Percentiles rank a stretch among this genome's conserved stretches.
Evolutionary conservation across 2,888 invertebrate species (phyloP).

Genomic region (Drosophila mercatorum): DNA sequence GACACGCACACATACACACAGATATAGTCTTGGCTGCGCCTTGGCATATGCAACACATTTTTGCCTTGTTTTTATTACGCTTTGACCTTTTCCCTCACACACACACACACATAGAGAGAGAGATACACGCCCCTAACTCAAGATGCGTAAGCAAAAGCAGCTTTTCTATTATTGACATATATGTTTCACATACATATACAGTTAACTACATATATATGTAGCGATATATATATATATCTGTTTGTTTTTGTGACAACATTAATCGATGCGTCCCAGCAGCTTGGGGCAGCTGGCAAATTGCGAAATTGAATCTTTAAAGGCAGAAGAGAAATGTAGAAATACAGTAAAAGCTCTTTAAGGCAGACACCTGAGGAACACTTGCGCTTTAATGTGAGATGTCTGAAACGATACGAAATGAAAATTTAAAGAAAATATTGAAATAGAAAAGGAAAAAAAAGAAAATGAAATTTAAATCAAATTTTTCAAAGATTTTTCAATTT

Average conservation of each 20-base stretch:
- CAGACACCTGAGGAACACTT: background rate
- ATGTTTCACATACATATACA: conserved; percentile 2
- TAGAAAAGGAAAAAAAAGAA: too few species aligned
- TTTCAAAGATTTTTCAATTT: too few species aligned
- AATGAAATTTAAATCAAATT: too few species aligned
- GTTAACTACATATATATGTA: background rate
- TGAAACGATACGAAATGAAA: background rate
- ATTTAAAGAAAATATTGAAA: too few species aligned
- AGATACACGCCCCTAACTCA: conserved; percentile 10
- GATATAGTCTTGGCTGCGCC: conserved; percentile 30
- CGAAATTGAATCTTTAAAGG: background rate
- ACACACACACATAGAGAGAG: conserved; percentile 5
- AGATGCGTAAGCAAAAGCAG: conserved; percentile 36
- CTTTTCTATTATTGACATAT: conserved; percentile 24
- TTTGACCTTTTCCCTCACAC: conserved; percentile 60
- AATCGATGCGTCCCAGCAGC: conserved; percentile 4
- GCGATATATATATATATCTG: too few species aligned
- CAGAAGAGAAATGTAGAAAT: background rate
- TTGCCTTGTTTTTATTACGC: conserved; percentile 39
- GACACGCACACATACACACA: background rate
- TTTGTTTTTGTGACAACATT: background rate
- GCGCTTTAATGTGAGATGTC: background rate
- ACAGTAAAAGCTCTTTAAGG: conserved; percentile 4
- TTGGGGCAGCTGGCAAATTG: conserved; percentile 29
- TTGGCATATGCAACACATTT: conserved; percentile 60